Evolutionary conservation across 2,797 vertebrate genomes (phyloP), one percentile per base, ranked within the genome.

Genomic region (Tympanoctomys barrerae): DNA sequence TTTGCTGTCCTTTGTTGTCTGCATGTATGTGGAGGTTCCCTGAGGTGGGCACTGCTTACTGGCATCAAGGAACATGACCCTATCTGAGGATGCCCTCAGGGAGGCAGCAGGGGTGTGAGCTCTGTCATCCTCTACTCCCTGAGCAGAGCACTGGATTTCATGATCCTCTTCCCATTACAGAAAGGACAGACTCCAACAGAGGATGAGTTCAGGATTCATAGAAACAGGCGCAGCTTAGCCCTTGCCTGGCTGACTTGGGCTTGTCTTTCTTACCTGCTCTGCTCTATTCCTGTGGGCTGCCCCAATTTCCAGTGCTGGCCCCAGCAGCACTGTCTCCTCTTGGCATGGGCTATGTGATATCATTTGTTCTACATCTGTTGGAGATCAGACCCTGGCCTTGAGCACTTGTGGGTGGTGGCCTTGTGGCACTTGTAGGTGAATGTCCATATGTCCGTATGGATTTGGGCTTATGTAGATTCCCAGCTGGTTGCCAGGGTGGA

Each of bases 91-190:
- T 7, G 0, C 4, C 52, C 52, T 18, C 26, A 33, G 0, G 7
- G 22, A 62, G 84, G 66, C 26, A 46, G 4, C 5, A 0, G 11
- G 90, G 11, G 12, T 6, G 70, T 39, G 68, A 36, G 68, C 68
- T 73, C 21, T 42, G 36, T 71, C 70, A 21, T 22, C 36, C 33
- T 52, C 61, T 39, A 33, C 3, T 1, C 61, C 83, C 31, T 49
- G 19, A 36, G 31, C 42, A 18, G 3, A 14, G 13, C 26, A 1
- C 83, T 82, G 70, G 1, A 3, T 59, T 39, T 59, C 59, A 2
- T 8, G 2, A 9, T 7, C 33, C 12, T 94, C 2, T 33, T 80
- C 71, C 49, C 2, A 0, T 39, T 19, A 12, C 0, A 2, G 24
- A n/a, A 14, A 64, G 59, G 31, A 7, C 57, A 31, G 33, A 33